Percentiles rank a stretch among this genome's conserved stretches.
Conservation (phyloP, 2,888 invertebrate species). For the Mythimna impura region DNA sequence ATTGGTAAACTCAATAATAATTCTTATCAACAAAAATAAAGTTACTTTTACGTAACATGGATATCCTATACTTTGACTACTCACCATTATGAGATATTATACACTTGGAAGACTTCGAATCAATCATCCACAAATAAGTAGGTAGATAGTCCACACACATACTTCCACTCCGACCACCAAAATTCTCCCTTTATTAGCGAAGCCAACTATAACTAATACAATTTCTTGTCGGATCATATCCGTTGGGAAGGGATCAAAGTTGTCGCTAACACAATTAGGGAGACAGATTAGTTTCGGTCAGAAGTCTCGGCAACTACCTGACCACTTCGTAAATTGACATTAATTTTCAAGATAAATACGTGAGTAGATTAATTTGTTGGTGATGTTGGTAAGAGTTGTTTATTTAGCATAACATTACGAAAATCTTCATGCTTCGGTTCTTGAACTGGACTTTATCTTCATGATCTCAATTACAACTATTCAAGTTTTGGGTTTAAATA, state of each 20-base stretch:
- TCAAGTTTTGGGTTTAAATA: too few relatives aligned
- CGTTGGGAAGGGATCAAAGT: conserved; percentile 89
- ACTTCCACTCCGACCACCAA: conserved; percentile 55
- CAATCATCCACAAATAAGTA: conserved; percentile 23
- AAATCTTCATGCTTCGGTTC: too few relatives aligned
- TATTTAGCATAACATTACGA: background rate
- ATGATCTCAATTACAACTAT: too few relatives aligned
- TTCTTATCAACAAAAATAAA: too few relatives aligned
- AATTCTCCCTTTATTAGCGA: conserved; percentile 83
- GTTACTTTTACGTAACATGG: too few relatives aligned
- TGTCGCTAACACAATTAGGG: conserved; percentile 89
- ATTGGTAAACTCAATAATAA: too few relatives aligned
- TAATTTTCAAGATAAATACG: conserved; percentile 77
- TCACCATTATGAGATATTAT: background rate
- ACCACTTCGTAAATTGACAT: conserved; percentile 80
- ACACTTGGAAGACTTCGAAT: conserved; percentile 38
- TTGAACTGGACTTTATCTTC: background rate
- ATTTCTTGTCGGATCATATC: conserved; percentile 88
- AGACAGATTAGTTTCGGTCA: conserved; percentile 89
- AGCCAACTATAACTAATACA: conserved; percentile 89
- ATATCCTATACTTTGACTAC: background rate
- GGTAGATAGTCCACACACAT: background rate
- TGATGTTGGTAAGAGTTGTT: conserved; percentile 14
- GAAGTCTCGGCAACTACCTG: conserved; percentile 78
- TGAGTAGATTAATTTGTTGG: conserved; percentile 60